A percentile compares a stretch with the other conserved stretches of the same genome.
Conservation (phyloP, 35 echinoderm and acorn worm species). For the Patiria miniata region DNA sequence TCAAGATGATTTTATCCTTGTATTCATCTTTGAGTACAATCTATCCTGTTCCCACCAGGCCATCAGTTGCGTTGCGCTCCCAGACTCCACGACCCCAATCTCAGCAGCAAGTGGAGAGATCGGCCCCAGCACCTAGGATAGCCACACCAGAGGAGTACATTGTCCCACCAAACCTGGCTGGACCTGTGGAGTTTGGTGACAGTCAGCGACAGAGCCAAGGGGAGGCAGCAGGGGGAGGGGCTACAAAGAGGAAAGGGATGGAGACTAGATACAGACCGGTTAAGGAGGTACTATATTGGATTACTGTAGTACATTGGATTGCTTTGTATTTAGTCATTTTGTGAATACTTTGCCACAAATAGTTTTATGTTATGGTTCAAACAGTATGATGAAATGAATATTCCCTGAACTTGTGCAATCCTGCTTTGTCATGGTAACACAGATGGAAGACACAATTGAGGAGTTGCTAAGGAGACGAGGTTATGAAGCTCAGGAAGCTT, state of each 20-base stretch:
- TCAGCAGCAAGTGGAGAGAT: neutral
- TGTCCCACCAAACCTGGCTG: neutral
- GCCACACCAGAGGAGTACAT: conserved; percentile 3
- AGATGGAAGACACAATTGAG: conserved; percentile 71
- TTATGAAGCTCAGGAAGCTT: conserved; percentile 69
- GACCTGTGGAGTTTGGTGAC: neutral
- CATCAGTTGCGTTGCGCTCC: neutral
- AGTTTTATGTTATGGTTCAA: no score
- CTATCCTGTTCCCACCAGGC: neutral
- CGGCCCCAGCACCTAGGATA: neutral
- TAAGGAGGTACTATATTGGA: conserved; percentile 58
- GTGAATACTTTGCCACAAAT: no score
- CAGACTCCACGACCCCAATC: conserved; percentile 12
- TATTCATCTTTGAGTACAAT: no score
- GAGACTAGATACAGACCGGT: conserved; percentile 84
- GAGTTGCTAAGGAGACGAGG: conserved; percentile 56
- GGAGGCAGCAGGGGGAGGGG: neutral
- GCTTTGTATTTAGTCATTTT: neutral
- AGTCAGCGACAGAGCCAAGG: neutral
- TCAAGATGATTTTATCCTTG: no score
- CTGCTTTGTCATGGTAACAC: neutral
- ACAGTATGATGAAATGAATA: neutral
- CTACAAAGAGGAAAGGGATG: conserved; percentile 45
- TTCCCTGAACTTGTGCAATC: neutral
- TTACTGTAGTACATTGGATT: neutral